Conservation (phyloP, 2,113 vertebrate genomes). For the Platichthys flesus region DNA sequence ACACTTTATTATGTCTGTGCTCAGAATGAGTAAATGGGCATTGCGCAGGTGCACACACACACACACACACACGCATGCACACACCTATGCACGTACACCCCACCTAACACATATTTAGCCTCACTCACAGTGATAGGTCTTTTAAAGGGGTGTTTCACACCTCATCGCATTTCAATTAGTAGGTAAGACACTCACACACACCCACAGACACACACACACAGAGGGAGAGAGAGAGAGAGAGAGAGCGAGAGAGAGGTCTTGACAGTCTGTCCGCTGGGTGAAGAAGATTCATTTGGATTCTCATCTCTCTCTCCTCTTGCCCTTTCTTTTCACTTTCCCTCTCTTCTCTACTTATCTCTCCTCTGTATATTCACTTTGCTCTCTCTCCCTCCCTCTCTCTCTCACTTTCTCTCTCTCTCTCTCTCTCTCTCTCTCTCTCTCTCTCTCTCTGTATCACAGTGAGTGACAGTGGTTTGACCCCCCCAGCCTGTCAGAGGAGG, state of each 20-base stretch:
- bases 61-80: constrained; percentile 31
- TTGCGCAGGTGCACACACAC: background rate
- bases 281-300: constrained; percentile 81
- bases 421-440: background rate
- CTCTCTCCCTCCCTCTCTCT: constrained; percentile 17
- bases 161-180: constrained; percentile 82
- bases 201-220: constrained; percentile 30
- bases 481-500: constrained; percentile 65
- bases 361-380: constrained; percentile 55
- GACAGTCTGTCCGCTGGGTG: constrained; percentile 76
- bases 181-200: constrained; percentile 45
- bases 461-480: constrained; percentile 78
- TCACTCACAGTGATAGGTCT: constrained; percentile 73
- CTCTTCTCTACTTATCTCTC: constrained; percentile 50
- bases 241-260: constrained; percentile 40
- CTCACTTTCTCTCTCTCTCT: constrained; percentile 11
- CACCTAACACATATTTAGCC: constrained; percentile 58
- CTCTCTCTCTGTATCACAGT: constrained; percentile 66
- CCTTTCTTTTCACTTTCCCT: constrained; percentile 69
- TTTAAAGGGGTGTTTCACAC: constrained; percentile 81
- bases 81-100: constrained; percentile 25
- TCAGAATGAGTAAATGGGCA: no score
- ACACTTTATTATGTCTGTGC: no score
- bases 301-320: constrained; percentile 71
- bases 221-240: constrained; percentile 12